phyloP scores from a whole-genome alignment of 2,888 invertebrate genomes.

The Neoaliturus tenellus region DNA sequence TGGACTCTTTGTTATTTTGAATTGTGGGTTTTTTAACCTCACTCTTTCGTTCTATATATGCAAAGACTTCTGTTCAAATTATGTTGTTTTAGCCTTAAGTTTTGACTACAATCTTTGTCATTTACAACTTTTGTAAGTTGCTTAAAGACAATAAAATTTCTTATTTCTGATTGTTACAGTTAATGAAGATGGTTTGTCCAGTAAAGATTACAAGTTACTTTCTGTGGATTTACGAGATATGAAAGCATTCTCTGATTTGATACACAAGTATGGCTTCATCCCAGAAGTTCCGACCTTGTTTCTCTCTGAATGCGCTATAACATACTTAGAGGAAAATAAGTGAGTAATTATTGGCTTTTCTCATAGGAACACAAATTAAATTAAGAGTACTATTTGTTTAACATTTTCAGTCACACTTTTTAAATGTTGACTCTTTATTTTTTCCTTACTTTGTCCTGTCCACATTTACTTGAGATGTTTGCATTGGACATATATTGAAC shows the following conservation, averaged over 20 bases:
- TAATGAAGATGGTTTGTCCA: constrained; percentile 63
- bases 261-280: constrained; percentile 69
- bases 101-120: not conserved
- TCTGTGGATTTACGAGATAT: constrained; percentile 71
- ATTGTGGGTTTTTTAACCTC: not conserved
- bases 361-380: not conserved
- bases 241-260: constrained; percentile 64
- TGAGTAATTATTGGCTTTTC: constrained; percentile 58
- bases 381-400: not conserved
- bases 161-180: constrained; percentile 39
- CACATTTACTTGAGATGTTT: no score
- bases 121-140: not conserved
- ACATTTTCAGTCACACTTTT: no score
- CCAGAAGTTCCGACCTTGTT: constrained; percentile 71
- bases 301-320: constrained; percentile 73
- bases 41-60: no score
- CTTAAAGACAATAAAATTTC: not conserved
- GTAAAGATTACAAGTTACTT: constrained; percentile 70
- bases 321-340: constrained; percentile 71
- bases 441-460: no score
- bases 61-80: not conserved
- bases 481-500: no score
- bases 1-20: not conserved
- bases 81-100: not conserved
- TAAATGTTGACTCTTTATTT: no score